Base-by-base conservation (phyloP, 2,888 invertebrate species). In the Pristionchus maxplancki region DNA sequence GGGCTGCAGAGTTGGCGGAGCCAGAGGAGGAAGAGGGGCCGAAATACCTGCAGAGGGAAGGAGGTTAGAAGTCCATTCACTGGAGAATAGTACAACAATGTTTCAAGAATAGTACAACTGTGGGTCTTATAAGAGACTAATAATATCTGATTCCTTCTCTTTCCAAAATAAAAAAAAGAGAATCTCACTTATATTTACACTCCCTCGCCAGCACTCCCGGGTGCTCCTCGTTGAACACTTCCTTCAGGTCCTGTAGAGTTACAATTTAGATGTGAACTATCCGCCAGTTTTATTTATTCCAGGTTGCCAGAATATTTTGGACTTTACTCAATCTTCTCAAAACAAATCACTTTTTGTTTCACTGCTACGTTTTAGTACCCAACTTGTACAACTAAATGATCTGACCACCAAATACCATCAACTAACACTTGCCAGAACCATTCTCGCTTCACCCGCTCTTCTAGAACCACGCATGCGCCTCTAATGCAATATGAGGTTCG, bases 171-270 rank as follows among this genome's bases (percentile, higher is more conserved):
- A 44, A 44, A 44, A 9, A 44, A 44, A 44, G 11, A 44, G 44
- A 53, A 53, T 11, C 53, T 2, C 4, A 53, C 53, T 34, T 78
- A 31, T 83, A 83, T 9, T 5, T 17, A 24, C 34, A 8, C 34
- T 83, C 82, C 53, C 82, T 50, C 20, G 50, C 53, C 44, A 83
- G 34, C 17, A 53, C 53, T 83, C 82, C 82, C 31, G 82, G 82
- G 34, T 83, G 82, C 53, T 83, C 82, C 53, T 83, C 82, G 34
- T 34, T 58, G 53, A 83, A 83, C 0, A 83, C n/a, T 17, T 83
- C 82, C 53, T 83, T 83, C 24, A 83, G 50, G 4, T 83, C 82
- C 82, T 83, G 82, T 20, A 78, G 24, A 0, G 20, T 24, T 4
- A 9, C 1, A 44, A 44, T 78, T n/a, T 20, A 67, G 15, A 31